phyloP scores from a whole-genome alignment of 2,888 invertebrate species.

The Dysmachus trigonus region DNA sequence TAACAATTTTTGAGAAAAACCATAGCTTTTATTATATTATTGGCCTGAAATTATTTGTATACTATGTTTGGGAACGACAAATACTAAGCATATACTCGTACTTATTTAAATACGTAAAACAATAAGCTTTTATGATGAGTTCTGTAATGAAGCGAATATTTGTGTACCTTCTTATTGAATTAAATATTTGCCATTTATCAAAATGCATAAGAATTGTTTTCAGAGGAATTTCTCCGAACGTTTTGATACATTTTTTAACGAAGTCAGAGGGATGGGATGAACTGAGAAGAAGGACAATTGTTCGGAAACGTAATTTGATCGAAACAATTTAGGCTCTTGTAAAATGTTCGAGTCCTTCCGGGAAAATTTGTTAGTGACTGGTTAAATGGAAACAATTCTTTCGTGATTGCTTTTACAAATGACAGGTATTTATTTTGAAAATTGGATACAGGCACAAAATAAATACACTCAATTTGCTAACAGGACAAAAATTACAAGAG shows the following conservation, averaged over 20 bases:
- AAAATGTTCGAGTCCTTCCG: not conserved
- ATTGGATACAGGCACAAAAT: not conserved
- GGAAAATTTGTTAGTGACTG: not conserved
- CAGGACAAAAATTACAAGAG: not conserved
- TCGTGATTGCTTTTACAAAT: slow-evolving; percentile 11
- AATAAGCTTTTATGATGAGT: too few species aligned
- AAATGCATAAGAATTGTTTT: too few species aligned
- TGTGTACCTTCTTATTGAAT: too few species aligned
- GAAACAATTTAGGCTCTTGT: not conserved
- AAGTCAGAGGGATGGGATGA: not conserved
- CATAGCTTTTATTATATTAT: too few species aligned
- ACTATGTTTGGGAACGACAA: too few species aligned
- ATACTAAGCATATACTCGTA: too few species aligned
- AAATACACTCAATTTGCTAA: slow-evolving; percentile 17
- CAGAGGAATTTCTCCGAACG: not conserved
- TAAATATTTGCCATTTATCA: too few species aligned
- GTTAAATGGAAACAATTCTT: not conserved
- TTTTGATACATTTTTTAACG: not conserved
- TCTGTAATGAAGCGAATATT: too few species aligned
- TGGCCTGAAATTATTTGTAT: too few species aligned
- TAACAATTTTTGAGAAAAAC: too few species aligned
- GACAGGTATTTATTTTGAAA: slow-evolving; percentile 5
- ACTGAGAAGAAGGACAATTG: not conserved
- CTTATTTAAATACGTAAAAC: too few species aligned
- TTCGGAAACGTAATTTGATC: not conserved